Conservation (phyloP, 2,888 invertebrate species). For the Limnephilus lunatus region DNA sequence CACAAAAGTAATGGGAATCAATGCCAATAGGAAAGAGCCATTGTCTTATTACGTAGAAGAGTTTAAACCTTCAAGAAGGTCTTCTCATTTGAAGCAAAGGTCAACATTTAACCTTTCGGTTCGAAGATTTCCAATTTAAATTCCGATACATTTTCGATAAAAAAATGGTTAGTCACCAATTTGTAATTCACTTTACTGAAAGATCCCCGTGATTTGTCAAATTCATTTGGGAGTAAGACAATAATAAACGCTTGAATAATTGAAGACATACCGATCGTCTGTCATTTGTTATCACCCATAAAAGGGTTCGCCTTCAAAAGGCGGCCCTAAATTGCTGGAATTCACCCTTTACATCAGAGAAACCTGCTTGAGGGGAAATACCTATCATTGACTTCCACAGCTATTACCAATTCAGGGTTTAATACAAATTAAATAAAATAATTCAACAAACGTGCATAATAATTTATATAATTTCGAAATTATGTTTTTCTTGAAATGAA, state of each 20-base stretch:
- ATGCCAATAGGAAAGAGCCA: not conserved
- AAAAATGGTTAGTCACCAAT: not conserved
- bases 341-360: constrained; percentile 17
- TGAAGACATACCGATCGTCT: constrained; percentile 37
- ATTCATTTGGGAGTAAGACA: constrained; percentile 20
- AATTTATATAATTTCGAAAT: not conserved
- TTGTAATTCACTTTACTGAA: not conserved
- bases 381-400: constrained; percentile 2
- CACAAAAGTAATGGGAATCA: not conserved
- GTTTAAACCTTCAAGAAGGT: not conserved
- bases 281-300: constrained; percentile 34
- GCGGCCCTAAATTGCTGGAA: constrained; percentile 13
- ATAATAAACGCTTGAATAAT: constrained; percentile 37
- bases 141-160: not conserved
- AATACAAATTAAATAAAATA: not conserved
- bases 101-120: not conserved
- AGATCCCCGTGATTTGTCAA: constrained; percentile 17
- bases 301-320: constrained; percentile 37
- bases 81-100: not conserved
- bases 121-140: not conserved
- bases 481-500: not conserved
- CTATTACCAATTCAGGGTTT: not conserved
- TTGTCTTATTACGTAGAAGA: not conserved
- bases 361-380: not conserved
- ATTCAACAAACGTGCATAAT: not conserved